Evolutionary conservation across 2,888 invertebrate genomes (phyloP), one percentile per base, ranked within the genome.

Genomic region (Acanthopleura granulata): DNA sequence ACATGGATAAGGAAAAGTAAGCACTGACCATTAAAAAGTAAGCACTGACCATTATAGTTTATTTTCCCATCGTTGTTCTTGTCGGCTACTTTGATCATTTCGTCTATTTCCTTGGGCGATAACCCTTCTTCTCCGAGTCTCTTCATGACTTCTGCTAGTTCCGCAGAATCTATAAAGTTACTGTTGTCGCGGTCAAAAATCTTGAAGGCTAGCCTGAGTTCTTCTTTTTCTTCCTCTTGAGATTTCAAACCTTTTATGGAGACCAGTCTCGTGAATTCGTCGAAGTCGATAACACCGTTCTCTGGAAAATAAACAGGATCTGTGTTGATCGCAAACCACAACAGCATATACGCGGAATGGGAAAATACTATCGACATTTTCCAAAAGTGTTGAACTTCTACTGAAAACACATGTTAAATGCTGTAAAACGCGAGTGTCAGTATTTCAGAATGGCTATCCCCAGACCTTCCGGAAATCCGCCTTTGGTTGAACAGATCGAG

Each of bases 31-130:
- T n/a, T n/a, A n/a, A n/a, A n/a, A n/a, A 40, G 40, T 40, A 40
- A 57, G 12, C 18, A 57, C 22, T 57, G 6, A 66, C 66, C 66
- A 27, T 66, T 66, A 14, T 66, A 66, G 29, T 66, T 66, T 18
- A 66, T 66, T 66, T 66, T 66, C 29, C 66, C 66, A 27, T 66
- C 66, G 1, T 66, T 66, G 29, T 66, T 66, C 25, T 22, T 27
- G 14, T 66, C 66, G 27, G 66, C 66, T 1, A 66, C 66, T 22
- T 22, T 27, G 6, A 66, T 27, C 66, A 66, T 66, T 27, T 66
- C 66, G 16, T 66, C 66, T 16, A 66, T 66, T 25, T 66, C 66
- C 25, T 66, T 27, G 3, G 22, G 22, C 16, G 66, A 12, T 6
- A 66, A 27, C 1, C 29, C 25, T 6, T 66, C 66, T 66, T 66